These are phyloP conservation scores for Brachyalestes nurse DNA, from an alignment of 2,797 vertebrate species.

Conservation along the genomic window DNA sequence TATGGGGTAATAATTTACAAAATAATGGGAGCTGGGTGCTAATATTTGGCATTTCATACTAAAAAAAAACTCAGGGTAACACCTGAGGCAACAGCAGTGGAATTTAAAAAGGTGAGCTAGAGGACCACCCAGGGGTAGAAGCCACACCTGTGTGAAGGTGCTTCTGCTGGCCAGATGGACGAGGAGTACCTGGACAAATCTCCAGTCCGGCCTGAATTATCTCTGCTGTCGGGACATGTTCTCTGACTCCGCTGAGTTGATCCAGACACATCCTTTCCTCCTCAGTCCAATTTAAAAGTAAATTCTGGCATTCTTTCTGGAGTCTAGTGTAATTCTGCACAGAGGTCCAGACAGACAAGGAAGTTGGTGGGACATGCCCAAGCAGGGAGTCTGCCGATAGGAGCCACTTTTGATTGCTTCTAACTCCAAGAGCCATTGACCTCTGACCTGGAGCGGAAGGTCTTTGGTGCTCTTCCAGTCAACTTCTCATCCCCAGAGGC, in stretches of 20 bases:
- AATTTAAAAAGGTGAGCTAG: constrained; percentile 62
- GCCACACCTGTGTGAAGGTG: constrained; percentile 54
- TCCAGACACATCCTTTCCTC: constrained; percentile 35
- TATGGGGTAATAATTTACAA: constrained; percentile 68
- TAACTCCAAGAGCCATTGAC: constrained; percentile 65
- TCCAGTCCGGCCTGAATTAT: constrained; percentile 31
- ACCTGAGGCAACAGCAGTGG: constrained; percentile 66
- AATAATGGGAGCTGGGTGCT: constrained; percentile 68
- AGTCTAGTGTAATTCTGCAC: constrained; percentile 46
- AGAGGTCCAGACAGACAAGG: constrained; percentile 36
- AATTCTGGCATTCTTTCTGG: constrained; percentile 46
- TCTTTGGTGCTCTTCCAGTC: constrained; percentile 49
- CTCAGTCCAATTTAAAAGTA: constrained; percentile 23
- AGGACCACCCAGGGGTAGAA: constrained; percentile 62
- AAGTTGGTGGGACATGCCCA: constrained; percentile 65
- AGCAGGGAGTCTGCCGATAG: constrained; percentile 69
- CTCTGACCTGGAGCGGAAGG: constrained; percentile 74
- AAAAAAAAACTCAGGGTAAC: constrained; percentile 61
- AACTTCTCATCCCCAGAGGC: constrained; percentile 44
- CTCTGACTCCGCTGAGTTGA: constrained; percentile 41
- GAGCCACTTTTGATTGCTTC: constrained; percentile 77
- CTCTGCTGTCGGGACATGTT: constrained; percentile 23
- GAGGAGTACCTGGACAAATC: constrained; percentile 17
- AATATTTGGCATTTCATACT: constrained; percentile 66
- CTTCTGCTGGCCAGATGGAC: constrained; percentile 37